Evolutionary conservation across 2,113 vertebrate genomes (phyloP).

Genomic region (Dasypus novemcinctus): DNA sequence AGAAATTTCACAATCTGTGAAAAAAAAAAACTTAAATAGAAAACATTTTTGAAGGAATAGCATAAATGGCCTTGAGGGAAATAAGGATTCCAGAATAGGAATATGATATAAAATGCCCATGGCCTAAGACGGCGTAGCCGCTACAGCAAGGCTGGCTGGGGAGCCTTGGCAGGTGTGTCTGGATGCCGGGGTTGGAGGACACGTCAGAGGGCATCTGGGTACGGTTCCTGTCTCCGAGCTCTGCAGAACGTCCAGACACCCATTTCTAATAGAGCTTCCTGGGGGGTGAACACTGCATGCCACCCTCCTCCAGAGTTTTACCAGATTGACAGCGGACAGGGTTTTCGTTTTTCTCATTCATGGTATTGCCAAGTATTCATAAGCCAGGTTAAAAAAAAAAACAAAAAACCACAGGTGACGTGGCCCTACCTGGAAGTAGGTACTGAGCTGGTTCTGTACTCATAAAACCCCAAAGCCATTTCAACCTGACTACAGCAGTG

Average conservation of each 20-base stretch:
- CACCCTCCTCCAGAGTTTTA: not conserved
- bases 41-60: not conserved
- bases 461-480: not conserved
- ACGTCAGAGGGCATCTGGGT: accelerated
- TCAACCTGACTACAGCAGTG: not conserved
- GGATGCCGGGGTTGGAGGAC: not conserved
- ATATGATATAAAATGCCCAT: accelerated
- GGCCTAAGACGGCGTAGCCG: not conserved
- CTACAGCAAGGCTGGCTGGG: accelerated
- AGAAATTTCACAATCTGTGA: not conserved
- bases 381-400: not conserved
- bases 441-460: not conserved
- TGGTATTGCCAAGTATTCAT: not conserved
- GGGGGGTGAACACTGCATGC: not conserved
- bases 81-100: not conserved
- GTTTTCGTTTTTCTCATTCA: not conserved
- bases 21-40: not conserved
- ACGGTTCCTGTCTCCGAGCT: not conserved
- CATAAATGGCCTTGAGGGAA: too few species aligned
- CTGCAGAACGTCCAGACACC: not conserved
- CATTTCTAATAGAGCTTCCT: too few species aligned
- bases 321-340: not conserved
- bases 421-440: too few species aligned
- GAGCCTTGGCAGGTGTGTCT: too few species aligned
- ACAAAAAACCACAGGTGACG: too few species aligned